These are phyloP conservation scores for Lithophane ornitopus DNA, from an alignment of 2,888 invertebrate genomes.

Conservation along the genomic window DNA sequence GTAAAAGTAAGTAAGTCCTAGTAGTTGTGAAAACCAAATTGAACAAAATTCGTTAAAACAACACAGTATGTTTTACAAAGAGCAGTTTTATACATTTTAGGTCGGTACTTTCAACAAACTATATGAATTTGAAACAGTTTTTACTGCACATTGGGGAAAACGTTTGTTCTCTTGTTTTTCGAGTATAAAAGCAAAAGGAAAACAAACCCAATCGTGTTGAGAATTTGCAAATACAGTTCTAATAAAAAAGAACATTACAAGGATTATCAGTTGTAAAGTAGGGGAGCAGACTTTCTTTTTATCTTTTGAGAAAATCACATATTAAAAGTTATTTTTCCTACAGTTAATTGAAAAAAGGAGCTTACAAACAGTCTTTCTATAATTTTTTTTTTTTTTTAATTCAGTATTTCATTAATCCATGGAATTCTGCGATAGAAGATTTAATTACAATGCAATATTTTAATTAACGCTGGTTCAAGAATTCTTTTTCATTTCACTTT, in stretches of 20 bases:
- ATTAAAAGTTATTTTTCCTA: no score
- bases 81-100: no score
- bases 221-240: constrained; percentile 3
- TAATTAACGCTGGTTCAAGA: background rate
- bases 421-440: constrained; percentile 1
- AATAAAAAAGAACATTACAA: background rate
- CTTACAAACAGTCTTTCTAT: background rate
- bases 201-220: constrained; percentile 22
- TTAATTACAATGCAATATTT: background rate
- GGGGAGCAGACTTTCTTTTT: background rate
- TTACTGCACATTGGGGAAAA: constrained; percentile 1
- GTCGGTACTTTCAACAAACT: constrained; percentile 9
- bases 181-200: background rate
- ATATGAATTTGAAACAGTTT: constrained; percentile 3
- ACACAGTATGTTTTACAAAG: background rate
- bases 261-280: background rate
- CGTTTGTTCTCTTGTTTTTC: background rate
- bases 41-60: background rate
- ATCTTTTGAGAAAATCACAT: background rate
- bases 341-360: background rate
- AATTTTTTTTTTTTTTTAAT: background rate
- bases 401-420: background rate
- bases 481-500: background rate
- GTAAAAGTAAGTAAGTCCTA: background rate
- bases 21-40: background rate